Evolutionary conservation across 2,113 vertebrate species (phyloP), one percentile per base, ranked within the genome.

Genomic region (Corvus moneduloides): DNA sequence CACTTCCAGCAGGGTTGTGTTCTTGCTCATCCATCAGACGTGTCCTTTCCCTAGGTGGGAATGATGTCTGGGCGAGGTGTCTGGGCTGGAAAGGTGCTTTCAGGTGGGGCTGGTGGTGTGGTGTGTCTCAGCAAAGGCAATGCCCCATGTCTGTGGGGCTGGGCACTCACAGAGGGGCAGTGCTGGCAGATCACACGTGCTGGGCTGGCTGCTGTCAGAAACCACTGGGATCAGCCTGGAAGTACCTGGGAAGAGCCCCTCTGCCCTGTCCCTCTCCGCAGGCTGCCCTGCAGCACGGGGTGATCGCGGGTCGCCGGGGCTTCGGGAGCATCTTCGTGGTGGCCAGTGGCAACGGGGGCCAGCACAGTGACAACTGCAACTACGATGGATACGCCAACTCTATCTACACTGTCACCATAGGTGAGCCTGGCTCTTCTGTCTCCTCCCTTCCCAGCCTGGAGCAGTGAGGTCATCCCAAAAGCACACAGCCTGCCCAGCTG

Each of bases 351-450:
- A 99, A 99, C 0, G 99, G 99, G 13, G 99, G 99, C 44, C 99
- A 98, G 30, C 98, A 98, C 96, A 98, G 97, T 0, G 99, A 99
- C 98, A 99, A 99, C 97, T 99, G 99, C 98, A 99, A 99, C 98
- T 99, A 99, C 0, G 99, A 99, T 0, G 99, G 99, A 8, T 99
- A 99, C 0, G 99, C 99, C 93, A 99, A 99, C 98, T 99, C 99
- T 90, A 99, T 99, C 98, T 99, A 99, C 97, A 99, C 99, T 0
- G 98, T 99, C 94, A 99, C 99, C 2, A 98, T 99, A 33, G 99
- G 99, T 99, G 98, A 97, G 76, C 32, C 3, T 1, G 10, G 0
- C 7, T 7, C 69, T 35, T 9, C 46, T 8, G 13, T 3, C 63
- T 20, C 21, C 1, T 20, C 39, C 56, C 54, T 72, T 9, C 54